These are phyloP conservation scores for Nyctalus aviator DNA, from an alignment of 2,797 vertebrate genomes.

Conservation along the genomic window DNA sequence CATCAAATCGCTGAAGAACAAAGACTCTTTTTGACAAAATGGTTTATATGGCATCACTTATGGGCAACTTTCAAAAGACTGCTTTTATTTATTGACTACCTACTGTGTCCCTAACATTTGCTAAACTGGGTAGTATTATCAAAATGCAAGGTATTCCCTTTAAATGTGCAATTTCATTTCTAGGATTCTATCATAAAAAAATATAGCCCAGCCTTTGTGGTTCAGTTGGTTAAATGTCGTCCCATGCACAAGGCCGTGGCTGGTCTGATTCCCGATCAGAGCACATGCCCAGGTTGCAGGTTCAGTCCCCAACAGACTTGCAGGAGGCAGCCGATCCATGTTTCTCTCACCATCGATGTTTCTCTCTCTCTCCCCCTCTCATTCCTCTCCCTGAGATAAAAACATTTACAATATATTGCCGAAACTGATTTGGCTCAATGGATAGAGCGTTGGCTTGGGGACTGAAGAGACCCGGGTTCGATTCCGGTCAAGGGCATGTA, in stretches of 20 bases:
- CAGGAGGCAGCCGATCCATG: not conserved
- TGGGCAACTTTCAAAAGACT: not conserved
- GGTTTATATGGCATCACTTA: not conserved
- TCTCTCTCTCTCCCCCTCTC: not conserved
- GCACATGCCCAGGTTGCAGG: not conserved
- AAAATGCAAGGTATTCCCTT: not conserved
- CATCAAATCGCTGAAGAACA: not conserved
- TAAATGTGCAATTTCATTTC: not conserved
- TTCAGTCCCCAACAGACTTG: not conserved
- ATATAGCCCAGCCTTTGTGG: not conserved
- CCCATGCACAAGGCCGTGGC: too few relatives aligned
- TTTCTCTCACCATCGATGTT: not conserved
- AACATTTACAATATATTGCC: not conserved
- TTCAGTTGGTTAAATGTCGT: not conserved
- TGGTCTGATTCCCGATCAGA: not conserved
- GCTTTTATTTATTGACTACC: not conserved
- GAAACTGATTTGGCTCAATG: too few relatives aligned
- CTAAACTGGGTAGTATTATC: not conserved
- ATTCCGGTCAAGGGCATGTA: too few relatives aligned
- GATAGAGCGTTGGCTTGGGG: too few relatives aligned
- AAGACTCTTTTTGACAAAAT: slow-evolving; percentile 33
- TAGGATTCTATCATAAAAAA: not conserved
- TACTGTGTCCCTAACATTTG: slow-evolving; percentile 1
- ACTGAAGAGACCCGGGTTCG: too few relatives aligned
- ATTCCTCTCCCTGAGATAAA: not conserved